A percentile compares a stretch with the other conserved stretches of the same genome.
These are phyloP conservation scores for Podilymbus podiceps DNA, from an alignment of 2,113 vertebrate species.

Conservation along the genomic window DNA sequence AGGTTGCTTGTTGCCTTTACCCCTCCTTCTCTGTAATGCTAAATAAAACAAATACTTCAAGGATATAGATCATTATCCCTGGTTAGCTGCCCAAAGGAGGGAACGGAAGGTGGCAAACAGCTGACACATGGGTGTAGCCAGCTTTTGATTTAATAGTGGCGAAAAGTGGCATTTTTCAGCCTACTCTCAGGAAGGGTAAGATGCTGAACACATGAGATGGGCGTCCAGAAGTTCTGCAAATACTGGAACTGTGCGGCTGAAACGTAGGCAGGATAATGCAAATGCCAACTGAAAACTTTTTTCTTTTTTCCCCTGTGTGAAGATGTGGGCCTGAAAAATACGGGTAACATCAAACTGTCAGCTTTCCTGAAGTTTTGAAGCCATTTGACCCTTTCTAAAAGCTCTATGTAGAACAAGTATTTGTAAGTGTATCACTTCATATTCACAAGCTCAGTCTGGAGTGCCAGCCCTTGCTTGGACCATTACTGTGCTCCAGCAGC, in stretches of 20 bases:
- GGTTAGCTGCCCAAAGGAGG: constrained; percentile 17
- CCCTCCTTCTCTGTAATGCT: not conserved
- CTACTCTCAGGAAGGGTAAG: not conserved
- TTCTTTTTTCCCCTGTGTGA: not conserved
- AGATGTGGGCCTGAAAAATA: not conserved
- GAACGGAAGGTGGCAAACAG: not conserved
- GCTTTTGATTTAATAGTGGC: not conserved
- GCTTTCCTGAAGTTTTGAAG: not conserved
- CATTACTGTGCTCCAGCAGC: rapidly evolving
- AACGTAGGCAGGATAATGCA: not conserved
- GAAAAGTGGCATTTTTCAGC: constrained; percentile 15
- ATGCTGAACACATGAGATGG: not conserved
- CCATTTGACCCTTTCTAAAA: not conserved
- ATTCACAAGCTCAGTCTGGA: not conserved
- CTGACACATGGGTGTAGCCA: not conserved
- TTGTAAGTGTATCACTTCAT: not conserved
- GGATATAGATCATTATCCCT: constrained; percentile 11
- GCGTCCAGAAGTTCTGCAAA: not conserved
- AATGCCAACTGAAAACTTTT: not conserved
- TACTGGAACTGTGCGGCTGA: not conserved
- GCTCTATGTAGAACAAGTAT: not conserved
- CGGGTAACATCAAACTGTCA: not conserved
- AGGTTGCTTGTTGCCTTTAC: constrained; percentile 1
- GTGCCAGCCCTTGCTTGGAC: not conserved
- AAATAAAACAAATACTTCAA: constrained; percentile 37